Percentiles rank a stretch among this genome's conserved stretches.
phyloP scores from a whole-genome alignment of 2,797 vertebrate species.

The Sebastes miniatus region DNA sequence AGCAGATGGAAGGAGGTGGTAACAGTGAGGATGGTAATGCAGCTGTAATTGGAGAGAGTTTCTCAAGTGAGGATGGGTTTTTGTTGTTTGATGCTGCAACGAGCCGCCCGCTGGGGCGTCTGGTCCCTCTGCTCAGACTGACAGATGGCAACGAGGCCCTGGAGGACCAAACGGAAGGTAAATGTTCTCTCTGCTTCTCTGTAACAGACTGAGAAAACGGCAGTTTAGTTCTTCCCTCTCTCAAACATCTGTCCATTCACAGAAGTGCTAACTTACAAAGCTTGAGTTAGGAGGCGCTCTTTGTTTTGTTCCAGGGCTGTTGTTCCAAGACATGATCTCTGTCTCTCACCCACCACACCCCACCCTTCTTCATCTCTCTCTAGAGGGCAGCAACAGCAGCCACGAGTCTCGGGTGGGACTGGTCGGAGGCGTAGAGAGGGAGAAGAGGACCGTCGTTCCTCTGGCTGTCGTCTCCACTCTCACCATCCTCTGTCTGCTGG shows the following conservation, averaged over 20 bases:
- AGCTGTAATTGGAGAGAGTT: neutral
- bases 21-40: neutral
- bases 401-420: constrained; percentile 93
- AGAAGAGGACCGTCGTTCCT: constrained; percentile 92
- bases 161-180: constrained; percentile 55
- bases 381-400: constrained; percentile 99
- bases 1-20: neutral
- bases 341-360: neutral
- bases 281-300: accelerated
- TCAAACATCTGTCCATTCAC: neutral
- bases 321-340: neutral
- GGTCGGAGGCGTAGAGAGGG: constrained; percentile 88
- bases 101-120: neutral
- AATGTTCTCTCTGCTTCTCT: neutral
- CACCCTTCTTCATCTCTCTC: constrained; percentile 33
- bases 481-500: constrained; percentile 95
- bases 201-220: neutral
- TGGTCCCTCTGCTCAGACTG: constrained; percentile 43
- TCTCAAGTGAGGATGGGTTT: neutral
- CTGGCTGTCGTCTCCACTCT: constrained; percentile 95
- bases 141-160: constrained; percentile 4
- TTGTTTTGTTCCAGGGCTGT: too few species aligned
- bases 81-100: constrained; percentile 25
- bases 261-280: neutral
- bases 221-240: neutral